Evolutionary conservation across 2,113 vertebrate genomes (phyloP), one percentile per base, ranked within the genome.

Genomic region (Tursiops truncatus): DNA sequence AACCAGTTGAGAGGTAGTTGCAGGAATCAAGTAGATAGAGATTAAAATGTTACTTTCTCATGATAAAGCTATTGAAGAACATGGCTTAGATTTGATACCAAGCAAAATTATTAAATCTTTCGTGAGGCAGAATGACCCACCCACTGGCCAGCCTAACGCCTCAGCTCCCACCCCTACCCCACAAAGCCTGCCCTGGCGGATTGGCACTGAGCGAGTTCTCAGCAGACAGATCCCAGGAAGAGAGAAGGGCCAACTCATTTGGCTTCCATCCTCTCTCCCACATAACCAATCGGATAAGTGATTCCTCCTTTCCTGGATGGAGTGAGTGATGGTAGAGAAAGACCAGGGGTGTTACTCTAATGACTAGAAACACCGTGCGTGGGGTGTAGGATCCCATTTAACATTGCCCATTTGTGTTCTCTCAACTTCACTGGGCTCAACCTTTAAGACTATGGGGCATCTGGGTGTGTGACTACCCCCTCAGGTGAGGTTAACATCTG

Each of bases 1-100:
- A 94, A 76, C 20, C 28, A 38, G 0, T 26, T 83, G 58, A 68
- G n/a, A 92, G 4, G 20, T 44, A 18, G 65, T 25, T 88, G 12
- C 50, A 62, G 63, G n/a, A 95, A 89, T 93, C 21, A 15, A 11
- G n/a, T 58, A 95, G 44, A 31, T 41, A 13, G 41, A 80, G 26
- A 94, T 89, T 95, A 26, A 98, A 94, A 68, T 89, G 18, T 82
- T 79, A 74, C 38, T 26, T 56, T 86, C 89, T 74, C 3, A 9
- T 44, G 23, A 65, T 50, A 68, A 86, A 96, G 82, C 58, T 89
- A 13, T 31, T 93, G 60, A 74, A 58, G 74, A 80, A 70, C 71
- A 71, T 81, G 50, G 10, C 31, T 58, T 70, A 71, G 15, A 23
- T 33, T 4, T 41, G 50, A 50, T 70, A 31, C 44, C 28, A 44